Conservation (phyloP, 2,888 invertebrate genomes). For the Cactoblastis cactorum region DNA sequence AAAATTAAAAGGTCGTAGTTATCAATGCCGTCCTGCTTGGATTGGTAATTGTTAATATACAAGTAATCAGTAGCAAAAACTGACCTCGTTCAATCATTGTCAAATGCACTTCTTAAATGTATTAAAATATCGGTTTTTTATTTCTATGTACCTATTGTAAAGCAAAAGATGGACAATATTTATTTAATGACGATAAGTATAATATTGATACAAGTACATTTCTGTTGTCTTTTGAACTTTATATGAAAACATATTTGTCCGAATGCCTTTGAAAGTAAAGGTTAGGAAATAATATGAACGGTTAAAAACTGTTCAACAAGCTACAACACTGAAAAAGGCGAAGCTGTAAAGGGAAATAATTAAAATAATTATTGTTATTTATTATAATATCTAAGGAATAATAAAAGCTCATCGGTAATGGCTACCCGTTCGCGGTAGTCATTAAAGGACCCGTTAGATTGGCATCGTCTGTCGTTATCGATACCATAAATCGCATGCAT, state of each 20-base stretch:
- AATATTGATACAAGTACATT: too few relatives aligned
- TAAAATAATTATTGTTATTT: not conserved
- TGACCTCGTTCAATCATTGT: constrained; percentile 64
- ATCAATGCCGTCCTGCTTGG: constrained; percentile 69
- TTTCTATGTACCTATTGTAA: too few relatives aligned
- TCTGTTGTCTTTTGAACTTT: too few relatives aligned
- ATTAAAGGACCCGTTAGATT: constrained; percentile 47
- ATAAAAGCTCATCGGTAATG: constrained; percentile 8
- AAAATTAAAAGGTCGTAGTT: constrained; percentile 56
- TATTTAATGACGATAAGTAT: too few relatives aligned
- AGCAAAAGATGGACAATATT: too few relatives aligned
- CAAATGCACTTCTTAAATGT: constrained; percentile 27
- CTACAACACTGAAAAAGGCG: not conserved
- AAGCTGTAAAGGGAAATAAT: not conserved
- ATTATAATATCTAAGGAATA: not conserved
- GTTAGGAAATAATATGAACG: too few relatives aligned
- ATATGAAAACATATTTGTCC: too few relatives aligned
- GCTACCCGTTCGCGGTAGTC: constrained; percentile 25
- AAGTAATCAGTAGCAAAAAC: constrained; percentile 50
- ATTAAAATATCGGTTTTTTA: too few relatives aligned
- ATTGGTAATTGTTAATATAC: constrained; percentile 50
- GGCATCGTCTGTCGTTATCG: constrained; percentile 45
- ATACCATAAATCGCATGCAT: constrained; percentile 61
- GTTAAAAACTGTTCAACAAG: not conserved
- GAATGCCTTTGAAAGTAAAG: too few relatives aligned